Percentiles rank a stretch among this genome's conserved stretches.
Conservation (phyloP, 2,888 invertebrate species). For the Elmis aenea region DNA sequence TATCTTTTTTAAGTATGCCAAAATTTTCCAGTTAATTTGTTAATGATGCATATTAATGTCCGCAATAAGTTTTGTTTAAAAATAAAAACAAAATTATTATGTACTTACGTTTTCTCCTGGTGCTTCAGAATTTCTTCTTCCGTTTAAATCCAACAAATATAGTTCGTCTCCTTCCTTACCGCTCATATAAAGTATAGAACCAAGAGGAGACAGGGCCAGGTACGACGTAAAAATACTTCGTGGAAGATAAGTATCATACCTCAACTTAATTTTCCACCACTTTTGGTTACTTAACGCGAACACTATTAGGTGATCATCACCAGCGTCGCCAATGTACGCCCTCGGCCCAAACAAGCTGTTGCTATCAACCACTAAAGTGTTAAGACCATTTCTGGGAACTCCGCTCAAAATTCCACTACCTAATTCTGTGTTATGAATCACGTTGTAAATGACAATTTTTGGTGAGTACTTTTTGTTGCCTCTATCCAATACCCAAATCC, state of each 20-base stretch:
- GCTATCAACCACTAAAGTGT: constrained; percentile 38
- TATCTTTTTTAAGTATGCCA: no score
- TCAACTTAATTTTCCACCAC: constrained; percentile 36
- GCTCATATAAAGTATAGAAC: constrained; percentile 39
- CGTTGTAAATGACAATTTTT: constrained; percentile 45
- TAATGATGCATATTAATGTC: no score
- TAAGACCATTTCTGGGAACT: constrained; percentile 31
- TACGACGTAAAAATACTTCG: constrained; percentile 36
- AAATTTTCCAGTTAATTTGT: no score
- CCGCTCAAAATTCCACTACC: constrained; percentile 27
- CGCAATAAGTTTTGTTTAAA: no score
- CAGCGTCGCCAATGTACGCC: constrained; percentile 43
- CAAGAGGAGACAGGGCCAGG: constrained; percentile 38
- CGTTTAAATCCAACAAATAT: constrained; percentile 36
- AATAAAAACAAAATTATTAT: no score
- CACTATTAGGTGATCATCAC: constrained; percentile 31
- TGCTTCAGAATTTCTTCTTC: no score
- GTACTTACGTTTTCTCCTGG: no score
- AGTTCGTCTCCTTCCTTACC: constrained; percentile 33
- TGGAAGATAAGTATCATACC: constrained; percentile 16
- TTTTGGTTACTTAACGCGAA: constrained; percentile 33
- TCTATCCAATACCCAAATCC: constrained; percentile 48
- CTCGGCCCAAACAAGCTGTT: constrained; percentile 29
- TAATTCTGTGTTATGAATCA: constrained; percentile 35
- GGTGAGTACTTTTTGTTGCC: constrained; percentile 40